phyloP scores from a whole-genome alignment of 1,140 invertebrate genomes.

The Asobara japonica region DNA sequence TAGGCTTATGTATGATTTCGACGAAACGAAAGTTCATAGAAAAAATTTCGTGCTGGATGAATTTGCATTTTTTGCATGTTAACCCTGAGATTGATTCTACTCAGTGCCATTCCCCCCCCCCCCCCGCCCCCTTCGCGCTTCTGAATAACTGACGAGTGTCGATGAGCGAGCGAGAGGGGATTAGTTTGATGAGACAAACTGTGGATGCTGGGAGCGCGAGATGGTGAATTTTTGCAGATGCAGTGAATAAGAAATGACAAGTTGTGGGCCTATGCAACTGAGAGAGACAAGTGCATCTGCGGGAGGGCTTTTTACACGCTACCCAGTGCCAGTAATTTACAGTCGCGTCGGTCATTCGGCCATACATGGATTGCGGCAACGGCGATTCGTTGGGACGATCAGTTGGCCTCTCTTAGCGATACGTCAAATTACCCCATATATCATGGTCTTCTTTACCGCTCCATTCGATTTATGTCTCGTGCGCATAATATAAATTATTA shows the following conservation, averaged over 20 bases:
- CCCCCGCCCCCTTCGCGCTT: not conserved
- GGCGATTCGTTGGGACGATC: conserved; percentile 50
- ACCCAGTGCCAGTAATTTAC: conserved; percentile 64
- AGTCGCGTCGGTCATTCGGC: conserved; percentile 61
- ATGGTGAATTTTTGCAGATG: not conserved
- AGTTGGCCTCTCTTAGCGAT: conserved; percentile 46
- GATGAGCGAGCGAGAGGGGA: conserved; percentile 55
- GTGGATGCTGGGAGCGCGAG: not conserved
- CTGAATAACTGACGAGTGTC: conserved; percentile 47
- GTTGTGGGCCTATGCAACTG: conserved; percentile 19
- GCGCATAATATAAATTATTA: conserved; percentile 68
- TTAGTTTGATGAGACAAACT: not conserved
- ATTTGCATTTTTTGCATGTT: conserved; percentile 34
- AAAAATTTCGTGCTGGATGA: conserved; percentile 21
- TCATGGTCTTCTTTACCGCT: conserved; percentile 62
- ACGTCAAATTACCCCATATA: conserved; percentile 67
- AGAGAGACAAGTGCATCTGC: conserved; percentile 49
- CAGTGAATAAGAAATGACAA: conserved; percentile 29
- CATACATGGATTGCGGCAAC: conserved; percentile 56
- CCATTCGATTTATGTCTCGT: conserved; percentile 62
- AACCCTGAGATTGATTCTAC: not conserved
- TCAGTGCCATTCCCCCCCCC: conserved; percentile 3
- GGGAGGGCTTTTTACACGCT: conserved; percentile 55
- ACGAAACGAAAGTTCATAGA: conserved; percentile 14
- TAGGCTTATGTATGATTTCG: conserved; percentile 1